Evolutionary conservation across 2,888 invertebrate genomes (phyloP), one percentile per base, ranked within the genome.

Genomic region (Apamea epomidion): DNA sequence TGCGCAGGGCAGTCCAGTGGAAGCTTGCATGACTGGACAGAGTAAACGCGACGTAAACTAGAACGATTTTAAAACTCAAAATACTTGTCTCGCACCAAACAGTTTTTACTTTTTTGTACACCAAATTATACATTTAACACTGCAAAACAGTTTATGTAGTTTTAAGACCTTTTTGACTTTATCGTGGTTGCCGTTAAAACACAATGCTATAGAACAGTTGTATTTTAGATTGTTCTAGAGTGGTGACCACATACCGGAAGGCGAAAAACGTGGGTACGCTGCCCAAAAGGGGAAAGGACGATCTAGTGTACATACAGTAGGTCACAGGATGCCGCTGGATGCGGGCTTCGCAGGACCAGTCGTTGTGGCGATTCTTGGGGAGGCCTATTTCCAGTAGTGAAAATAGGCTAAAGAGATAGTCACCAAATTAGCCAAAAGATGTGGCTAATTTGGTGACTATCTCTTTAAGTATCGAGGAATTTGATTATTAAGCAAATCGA

Each of bases 331-430:
- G 12, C 32, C 1, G 8, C 18, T 29, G 0, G 18, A 58, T 78
- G 58, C 78, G 58, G 67, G 79, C 37, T 78, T 48, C 58, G 48
- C 58, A 78, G 16, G n/a, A 25, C 18, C 14, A 18, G 29, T 32
- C 25, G 16, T 21, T 21, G 51, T 21, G 5, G 3, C 21, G 21
- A n/a, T 62, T n/a, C 18, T 62, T 21, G 48, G 8, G 2, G n/a
- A 51, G 16, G 21, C 18, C 29, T 42, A 71, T 18, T 32, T 12
- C 25, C 42, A 32, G 7, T 25, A 25, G 3, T 25, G 16, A 8
- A 68, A 5, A 16, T n/a, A n/a, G n/a, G n/a, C n/a, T n/a, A n/a
- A n/a, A n/a, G n/a, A n/a, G n/a, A n/a, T n/a, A n/a, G n/a, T n/a
- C n/a, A n/a, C n/a, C n/a, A n/a, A n/a, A n/a, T n/a, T n/a, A n/a